Conservation (phyloP, 2,797 vertebrate genomes). For the Balearica regulorum region DNA sequence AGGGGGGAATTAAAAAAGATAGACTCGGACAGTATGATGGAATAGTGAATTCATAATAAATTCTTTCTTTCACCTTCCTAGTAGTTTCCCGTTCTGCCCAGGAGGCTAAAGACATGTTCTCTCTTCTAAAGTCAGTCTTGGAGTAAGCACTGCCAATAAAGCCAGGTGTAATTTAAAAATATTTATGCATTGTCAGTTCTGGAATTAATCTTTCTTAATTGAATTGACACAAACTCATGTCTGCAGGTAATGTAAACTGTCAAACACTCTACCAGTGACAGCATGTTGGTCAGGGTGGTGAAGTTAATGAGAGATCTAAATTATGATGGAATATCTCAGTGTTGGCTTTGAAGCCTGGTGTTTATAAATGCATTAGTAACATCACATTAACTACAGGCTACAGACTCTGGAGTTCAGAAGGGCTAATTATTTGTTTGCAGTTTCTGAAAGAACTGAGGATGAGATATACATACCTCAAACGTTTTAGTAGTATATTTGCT, state of each 20-base stretch:
- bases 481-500: neutral
- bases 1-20: neutral
- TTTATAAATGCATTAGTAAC: constrained; percentile 63
- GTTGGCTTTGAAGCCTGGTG: constrained; percentile 44
- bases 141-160: constrained; percentile 54
- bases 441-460: neutral
- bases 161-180: constrained; percentile 70
- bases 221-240: constrained; percentile 64
- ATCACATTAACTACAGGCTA: constrained; percentile 44
- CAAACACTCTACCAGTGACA: constrained; percentile 58
- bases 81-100: constrained; percentile 57
- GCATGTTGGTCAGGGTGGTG: constrained; percentile 62
- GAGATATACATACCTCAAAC: neutral
- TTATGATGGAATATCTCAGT: constrained; percentile 55
- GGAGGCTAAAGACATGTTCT: constrained; percentile 45
- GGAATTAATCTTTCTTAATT: constrained; percentile 70
- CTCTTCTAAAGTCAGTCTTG: constrained; percentile 17
- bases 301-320: constrained; percentile 63
- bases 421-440: constrained; percentile 44
- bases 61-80: constrained; percentile 38
- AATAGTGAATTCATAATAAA: constrained; percentile 28
- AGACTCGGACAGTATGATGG: neutral
- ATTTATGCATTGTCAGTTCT: constrained; percentile 70
- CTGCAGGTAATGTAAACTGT: constrained; percentile 72
- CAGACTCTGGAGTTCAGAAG: constrained; percentile 27